Conservation (phyloP, 2,113 vertebrate species). For the Sphaerodactylus townsendi region DNA sequence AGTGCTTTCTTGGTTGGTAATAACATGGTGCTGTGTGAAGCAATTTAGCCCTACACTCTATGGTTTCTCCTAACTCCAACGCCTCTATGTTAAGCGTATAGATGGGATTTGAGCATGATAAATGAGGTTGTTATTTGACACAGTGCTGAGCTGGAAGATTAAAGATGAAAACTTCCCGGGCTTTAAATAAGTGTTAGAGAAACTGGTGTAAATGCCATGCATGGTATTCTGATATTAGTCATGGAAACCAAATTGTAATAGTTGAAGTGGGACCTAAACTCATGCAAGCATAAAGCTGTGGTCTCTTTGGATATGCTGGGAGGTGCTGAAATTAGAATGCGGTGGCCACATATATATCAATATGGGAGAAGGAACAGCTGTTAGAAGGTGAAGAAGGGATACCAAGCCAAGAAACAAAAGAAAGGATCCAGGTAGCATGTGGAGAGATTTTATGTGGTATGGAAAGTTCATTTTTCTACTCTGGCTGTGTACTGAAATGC, state of each 20-base stretch:
- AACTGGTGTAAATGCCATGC: slow-evolving; percentile 40
- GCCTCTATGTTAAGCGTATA: slow-evolving; percentile 19
- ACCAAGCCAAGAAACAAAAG: too few relatives aligned
- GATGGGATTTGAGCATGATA: slow-evolving; percentile 37
- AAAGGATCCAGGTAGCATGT: too few relatives aligned
- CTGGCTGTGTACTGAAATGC: background rate
- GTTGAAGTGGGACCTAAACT: slow-evolving; percentile 8
- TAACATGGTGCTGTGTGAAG: slow-evolving; percentile 13
- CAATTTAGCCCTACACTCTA: slow-evolving; percentile 52
- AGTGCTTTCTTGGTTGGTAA: slow-evolving; percentile 54
- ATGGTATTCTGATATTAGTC: slow-evolving; percentile 52
- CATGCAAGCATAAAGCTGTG: slow-evolving; percentile 23
- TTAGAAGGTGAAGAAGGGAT: too few relatives aligned
- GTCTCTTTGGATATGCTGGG: too few relatives aligned
- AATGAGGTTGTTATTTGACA: slow-evolving; percentile 32
- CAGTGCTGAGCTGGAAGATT: slow-evolving; percentile 26
- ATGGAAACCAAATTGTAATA: slow-evolving; percentile 52
- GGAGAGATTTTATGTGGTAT: too few relatives aligned
- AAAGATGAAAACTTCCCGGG: slow-evolving; percentile 53
- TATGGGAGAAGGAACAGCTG: too few relatives aligned
- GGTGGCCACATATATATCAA: too few relatives aligned
- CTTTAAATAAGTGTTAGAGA: slow-evolving; percentile 43
- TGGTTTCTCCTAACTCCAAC: slow-evolving; percentile 31
- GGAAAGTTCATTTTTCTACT: too few relatives aligned
- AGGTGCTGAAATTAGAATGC: too few relatives aligned